Conservation (phyloP, 2,888 invertebrate genomes). For the Poecilus cupreus region DNA sequence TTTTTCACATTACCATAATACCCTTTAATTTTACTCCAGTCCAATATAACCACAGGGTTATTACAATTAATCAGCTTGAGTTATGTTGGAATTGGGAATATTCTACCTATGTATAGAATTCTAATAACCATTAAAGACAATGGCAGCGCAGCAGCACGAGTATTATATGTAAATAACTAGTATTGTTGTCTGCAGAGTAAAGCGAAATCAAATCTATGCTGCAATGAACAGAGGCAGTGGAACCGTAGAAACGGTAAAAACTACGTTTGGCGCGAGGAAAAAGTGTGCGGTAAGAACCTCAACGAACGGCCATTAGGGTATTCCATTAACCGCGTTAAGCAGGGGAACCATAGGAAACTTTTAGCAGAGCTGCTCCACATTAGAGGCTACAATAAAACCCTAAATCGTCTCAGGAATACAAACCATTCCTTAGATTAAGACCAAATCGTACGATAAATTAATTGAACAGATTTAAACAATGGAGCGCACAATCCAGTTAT, state of each 20-base stretch:
- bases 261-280: slow-evolving; percentile 23
- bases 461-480: slow-evolving; percentile 59
- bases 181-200: slow-evolving; percentile 7
- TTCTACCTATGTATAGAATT: not conserved
- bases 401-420: slow-evolving; percentile 58
- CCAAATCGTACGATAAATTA: slow-evolving; percentile 60
- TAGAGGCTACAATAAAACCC: slow-evolving; percentile 57
- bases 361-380: slow-evolving; percentile 45
- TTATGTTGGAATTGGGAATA: not conserved
- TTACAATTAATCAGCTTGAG: not conserved
- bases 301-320: slow-evolving; percentile 47
- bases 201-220: slow-evolving; percentile 6
- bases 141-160: not conserved
- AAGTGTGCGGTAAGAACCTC: slow-evolving; percentile 39
- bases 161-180: slow-evolving; percentile 34
- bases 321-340: slow-evolving; percentile 51
- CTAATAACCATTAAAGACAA: not conserved
- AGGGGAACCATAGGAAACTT: slow-evolving; percentile 48
- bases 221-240: slow-evolving; percentile 2
- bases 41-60: not conserved
- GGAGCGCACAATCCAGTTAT: slow-evolving; percentile 58
- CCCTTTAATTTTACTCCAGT: too few species aligned
- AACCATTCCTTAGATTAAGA: slow-evolving; percentile 59
- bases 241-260: not conserved
- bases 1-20: too few species aligned